These are phyloP conservation scores for Andrena marginata DNA, from an alignment of 2,888 invertebrate species.

Conservation along the genomic window DNA sequence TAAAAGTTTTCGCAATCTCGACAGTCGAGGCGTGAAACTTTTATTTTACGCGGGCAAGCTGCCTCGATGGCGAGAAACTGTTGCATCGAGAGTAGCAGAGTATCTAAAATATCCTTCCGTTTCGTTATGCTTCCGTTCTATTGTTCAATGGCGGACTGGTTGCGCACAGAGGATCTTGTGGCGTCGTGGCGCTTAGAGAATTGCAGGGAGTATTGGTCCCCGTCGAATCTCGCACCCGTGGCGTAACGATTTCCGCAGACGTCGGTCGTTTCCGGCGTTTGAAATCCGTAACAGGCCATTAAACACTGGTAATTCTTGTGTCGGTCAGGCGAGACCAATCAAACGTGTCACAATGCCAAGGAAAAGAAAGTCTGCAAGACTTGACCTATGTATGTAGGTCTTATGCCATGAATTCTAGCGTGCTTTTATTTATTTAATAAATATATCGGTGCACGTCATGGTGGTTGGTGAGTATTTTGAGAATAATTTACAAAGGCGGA, in stretches of 20 bases:
- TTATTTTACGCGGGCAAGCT: slow-evolving; percentile 1
- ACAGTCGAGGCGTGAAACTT: slow-evolving; percentile 1
- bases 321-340: neutral
- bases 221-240: slow-evolving; percentile 42
- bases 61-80: neutral
- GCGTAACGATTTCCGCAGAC: slow-evolving; percentile 59
- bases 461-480: too few species aligned
- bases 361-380: neutral
- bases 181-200: slow-evolving; percentile 11
- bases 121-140: slow-evolving; percentile 39
- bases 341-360: neutral
- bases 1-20: neutral
- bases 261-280: slow-evolving; percentile 49
- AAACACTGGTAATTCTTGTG: slow-evolving; percentile 23
- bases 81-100: neutral
- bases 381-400: neutral
- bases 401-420: too few species aligned
- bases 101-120: slow-evolving; percentile 42
- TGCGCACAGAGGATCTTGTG: slow-evolving; percentile 29
- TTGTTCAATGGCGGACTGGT: slow-evolving; percentile 37
- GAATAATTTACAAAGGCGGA: too few species aligned
- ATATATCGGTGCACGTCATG: too few species aligned
- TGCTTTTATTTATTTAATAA: too few species aligned
- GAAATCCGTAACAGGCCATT: slow-evolving; percentile 52
- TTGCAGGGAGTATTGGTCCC: slow-evolving; percentile 14